These are phyloP conservation scores for Gadus chalcogrammus DNA, from an alignment of 2,113 vertebrate genomes.

Conservation along the genomic window DNA sequence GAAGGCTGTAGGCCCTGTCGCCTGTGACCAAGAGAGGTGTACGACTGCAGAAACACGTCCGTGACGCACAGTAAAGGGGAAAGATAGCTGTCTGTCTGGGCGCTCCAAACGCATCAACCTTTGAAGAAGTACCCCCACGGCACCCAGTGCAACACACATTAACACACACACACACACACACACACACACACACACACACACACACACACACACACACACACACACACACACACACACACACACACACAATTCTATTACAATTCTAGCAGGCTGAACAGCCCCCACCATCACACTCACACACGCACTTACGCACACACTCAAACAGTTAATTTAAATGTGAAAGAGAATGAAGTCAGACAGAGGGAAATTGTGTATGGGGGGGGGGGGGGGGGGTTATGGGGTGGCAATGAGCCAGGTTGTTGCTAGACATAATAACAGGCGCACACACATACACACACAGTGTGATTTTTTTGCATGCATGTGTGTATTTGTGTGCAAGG, in stretches of 20 bases:
- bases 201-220: too few relatives aligned
- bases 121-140: neutral
- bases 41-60: too few relatives aligned
- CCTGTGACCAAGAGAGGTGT: too few relatives aligned
- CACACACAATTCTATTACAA: conserved; percentile 52
- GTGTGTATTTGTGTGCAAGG: too few relatives aligned
- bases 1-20: too few relatives aligned
- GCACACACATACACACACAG: neutral
- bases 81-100: too few relatives aligned
- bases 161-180: conserved; percentile 18
- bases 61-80: too few relatives aligned
- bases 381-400: neutral
- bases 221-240: conserved; percentile 34
- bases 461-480: neutral
- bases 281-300: conserved; percentile 41
- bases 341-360: conserved; percentile 46
- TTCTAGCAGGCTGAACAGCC: conserved; percentile 54
- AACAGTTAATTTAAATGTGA: conserved; percentile 54
- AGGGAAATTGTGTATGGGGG: conserved; percentile 4
- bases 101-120: too few relatives aligned
- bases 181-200: too few relatives aligned
- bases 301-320: conserved; percentile 23
- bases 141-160: neutral
- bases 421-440: conserved; percentile 40
- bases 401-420: conserved; percentile 39